Conservation (phyloP, 2,797 vertebrate species). For the Passerculus sandwichensis region DNA sequence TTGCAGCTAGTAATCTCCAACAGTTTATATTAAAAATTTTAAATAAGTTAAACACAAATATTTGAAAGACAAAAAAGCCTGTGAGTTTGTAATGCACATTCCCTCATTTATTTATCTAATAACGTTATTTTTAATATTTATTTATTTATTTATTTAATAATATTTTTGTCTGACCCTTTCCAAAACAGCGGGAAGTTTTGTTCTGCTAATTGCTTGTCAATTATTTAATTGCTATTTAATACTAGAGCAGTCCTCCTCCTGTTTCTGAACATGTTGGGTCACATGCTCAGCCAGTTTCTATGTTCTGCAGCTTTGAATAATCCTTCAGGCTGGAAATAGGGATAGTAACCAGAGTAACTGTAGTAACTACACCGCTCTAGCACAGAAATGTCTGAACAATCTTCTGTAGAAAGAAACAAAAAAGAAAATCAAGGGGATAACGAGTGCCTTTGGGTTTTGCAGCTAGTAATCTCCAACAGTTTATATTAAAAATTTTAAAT, state of each 20-base stretch:
- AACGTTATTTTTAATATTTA: no score
- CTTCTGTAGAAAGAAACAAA: background rate
- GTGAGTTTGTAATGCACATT: background rate
- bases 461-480: background rate
- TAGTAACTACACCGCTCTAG: conserved; percentile 13
- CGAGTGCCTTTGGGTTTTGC: background rate
- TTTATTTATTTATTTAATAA: no score
- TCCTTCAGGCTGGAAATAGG: background rate
- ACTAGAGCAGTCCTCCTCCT: background rate
- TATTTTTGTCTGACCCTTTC: background rate
- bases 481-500: background rate
- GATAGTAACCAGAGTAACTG: conserved; percentile 36
- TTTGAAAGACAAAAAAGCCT: background rate
- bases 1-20: background rate
- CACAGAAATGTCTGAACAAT: conserved; percentile 18
- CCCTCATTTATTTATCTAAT: no score
- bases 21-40: background rate
- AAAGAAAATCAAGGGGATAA: background rate
- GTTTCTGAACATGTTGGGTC: conserved; percentile 6
- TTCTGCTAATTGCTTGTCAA: background rate
- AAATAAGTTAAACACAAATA: background rate
- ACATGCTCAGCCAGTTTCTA: conserved; percentile 20
- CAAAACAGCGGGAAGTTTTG: background rate
- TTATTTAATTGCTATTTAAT: conserved; percentile 20
- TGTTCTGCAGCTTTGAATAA: conserved; percentile 32